Conservation (phyloP, 92 coral and sea anemone species). For the Epizoanthus ramosus region DNA sequence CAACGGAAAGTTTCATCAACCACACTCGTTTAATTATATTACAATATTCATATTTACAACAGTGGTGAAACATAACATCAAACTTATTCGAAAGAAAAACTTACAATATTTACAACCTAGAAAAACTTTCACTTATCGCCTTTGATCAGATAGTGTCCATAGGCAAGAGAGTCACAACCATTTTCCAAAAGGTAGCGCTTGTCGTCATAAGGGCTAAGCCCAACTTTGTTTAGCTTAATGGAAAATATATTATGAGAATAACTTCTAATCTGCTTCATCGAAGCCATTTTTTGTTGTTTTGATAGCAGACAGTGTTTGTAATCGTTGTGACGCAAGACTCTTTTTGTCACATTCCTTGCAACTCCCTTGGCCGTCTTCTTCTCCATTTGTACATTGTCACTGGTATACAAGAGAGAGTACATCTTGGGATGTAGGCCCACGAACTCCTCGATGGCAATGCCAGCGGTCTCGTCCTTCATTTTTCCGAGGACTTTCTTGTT, state of each 20-base stretch:
- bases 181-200: conserved; percentile 30
- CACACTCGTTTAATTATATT: no score
- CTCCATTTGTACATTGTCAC: conserved; percentile 23
- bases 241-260: conserved; percentile 18
- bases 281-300: neutral
- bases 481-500: no score
- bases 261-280: conserved; percentile 38
- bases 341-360: conserved; percentile 35
- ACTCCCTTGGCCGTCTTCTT: conserved; percentile 59
- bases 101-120: no score
- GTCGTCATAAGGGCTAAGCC: conserved; percentile 42
- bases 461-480: no score
- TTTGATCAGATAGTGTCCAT: no score
- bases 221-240: conserved; percentile 21
- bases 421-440: no score
- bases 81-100: no score
- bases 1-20: no score
- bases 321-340: conserved; percentile 7
- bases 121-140: no score
- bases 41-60: no score
- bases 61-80: no score
- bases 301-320: conserved; percentile 29
- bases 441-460: no score
- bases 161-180: conserved; percentile 13
- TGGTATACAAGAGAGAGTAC: neutral